Percentiles rank a stretch among this genome's conserved stretches.
These are phyloP conservation scores for Esox niger DNA, from an alignment of 2,113 vertebrate species.

Conservation along the genomic window DNA sequence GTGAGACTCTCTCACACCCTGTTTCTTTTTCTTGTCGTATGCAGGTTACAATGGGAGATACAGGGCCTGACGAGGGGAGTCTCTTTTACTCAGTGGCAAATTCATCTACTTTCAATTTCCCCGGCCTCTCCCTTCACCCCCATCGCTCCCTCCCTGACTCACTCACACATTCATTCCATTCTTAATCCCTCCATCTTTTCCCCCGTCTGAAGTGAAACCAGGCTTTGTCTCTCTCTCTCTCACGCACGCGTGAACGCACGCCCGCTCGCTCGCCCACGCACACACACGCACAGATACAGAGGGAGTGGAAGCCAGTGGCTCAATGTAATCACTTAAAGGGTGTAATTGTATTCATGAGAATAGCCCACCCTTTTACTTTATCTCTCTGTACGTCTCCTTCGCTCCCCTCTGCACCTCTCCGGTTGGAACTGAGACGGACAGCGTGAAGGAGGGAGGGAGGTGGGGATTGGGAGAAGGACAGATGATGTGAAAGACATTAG, in stretches of 20 bases:
- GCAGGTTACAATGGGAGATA: background rate
- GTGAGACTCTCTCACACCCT: constrained; percentile 12
- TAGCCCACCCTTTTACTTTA: too few species aligned
- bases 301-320: too few species aligned
- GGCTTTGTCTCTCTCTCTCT: background rate
- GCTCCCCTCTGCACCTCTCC: constrained; percentile 59
- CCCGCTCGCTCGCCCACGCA: constrained; percentile 36
- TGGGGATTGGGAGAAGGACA: too few species aligned
- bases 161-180: constrained; percentile 9
- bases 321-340: too few species aligned
- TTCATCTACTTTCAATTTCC: background rate
- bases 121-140: background rate
- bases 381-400: constrained; percentile 12
- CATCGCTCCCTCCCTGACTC: constrained; percentile 19
- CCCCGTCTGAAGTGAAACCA: constrained; percentile 7
- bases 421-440: too few species aligned
- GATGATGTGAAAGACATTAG: too few species aligned
- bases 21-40: background rate
- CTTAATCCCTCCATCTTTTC: background rate
- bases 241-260: constrained; percentile 51
- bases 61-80: background rate
- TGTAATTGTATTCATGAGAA: too few species aligned
- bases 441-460: too few species aligned
- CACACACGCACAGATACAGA: background rate
- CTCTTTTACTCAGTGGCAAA: background rate